phyloP scores from a whole-genome alignment of 2,888 invertebrate genomes.

The Epinotia bilunana region DNA sequence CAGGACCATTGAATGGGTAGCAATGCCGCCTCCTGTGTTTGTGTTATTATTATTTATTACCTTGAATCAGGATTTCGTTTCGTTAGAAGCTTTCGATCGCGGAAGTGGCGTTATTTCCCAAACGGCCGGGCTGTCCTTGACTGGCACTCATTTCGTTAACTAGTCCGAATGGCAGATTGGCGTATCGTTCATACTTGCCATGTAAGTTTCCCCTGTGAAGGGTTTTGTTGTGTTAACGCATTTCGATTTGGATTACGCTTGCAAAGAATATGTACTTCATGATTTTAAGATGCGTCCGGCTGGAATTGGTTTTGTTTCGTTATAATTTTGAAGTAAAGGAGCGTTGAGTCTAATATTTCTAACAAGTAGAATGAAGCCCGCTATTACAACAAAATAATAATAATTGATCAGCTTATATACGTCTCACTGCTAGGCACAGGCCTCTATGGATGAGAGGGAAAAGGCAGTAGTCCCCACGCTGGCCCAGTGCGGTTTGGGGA shows the following conservation, averaged over 20 bases:
- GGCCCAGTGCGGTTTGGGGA: too few relatives aligned
- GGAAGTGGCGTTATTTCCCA: slow-evolving; percentile 32
- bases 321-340: too few relatives aligned
- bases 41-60: slow-evolving; percentile 24
- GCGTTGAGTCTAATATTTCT: too few relatives aligned
- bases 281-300: not conserved
- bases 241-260: slow-evolving; percentile 2
- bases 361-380: too few relatives aligned
- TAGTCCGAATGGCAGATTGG: slow-evolving; percentile 35
- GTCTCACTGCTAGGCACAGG: too few relatives aligned
- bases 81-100: slow-evolving; percentile 27
- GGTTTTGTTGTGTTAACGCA: slow-evolving; percentile 23
- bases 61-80: slow-evolving; percentile 23
- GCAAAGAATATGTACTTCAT: not conserved
- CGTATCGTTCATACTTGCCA: slow-evolving; percentile 28
- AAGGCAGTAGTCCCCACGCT: too few relatives aligned
- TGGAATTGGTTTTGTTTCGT: not conserved
- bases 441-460: too few relatives aligned
- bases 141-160: slow-evolving; percentile 39
- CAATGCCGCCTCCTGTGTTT: slow-evolving; percentile 7
- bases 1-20: not conserved
- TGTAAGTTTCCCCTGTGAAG: slow-evolving; percentile 24
- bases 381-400: too few relatives aligned
- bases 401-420: too few relatives aligned
- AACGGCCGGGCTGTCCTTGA: slow-evolving; percentile 33